Evolutionary conservation across 2,113 vertebrate species (phyloP).

Genomic region (Grantiella picta): DNA sequence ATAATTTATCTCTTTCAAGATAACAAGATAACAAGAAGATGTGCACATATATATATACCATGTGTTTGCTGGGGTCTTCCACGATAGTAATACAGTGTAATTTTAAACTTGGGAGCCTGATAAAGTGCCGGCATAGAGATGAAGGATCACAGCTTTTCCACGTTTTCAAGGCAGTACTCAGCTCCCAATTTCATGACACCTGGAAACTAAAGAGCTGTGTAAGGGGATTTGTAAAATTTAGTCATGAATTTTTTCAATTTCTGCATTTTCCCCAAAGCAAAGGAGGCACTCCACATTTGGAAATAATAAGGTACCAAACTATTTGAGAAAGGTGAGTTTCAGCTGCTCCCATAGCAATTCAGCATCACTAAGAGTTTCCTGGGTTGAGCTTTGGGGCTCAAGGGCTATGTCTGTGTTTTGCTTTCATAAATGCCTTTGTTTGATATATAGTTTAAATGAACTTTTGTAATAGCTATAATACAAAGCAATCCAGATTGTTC

Average conservation of each 20-base stretch:
- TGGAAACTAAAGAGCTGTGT: not conserved
- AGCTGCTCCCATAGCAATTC: not conserved
- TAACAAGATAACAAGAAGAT: too few relatives aligned
- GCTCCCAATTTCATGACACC: not conserved
- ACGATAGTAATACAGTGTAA: not conserved
- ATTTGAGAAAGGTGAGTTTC: not conserved
- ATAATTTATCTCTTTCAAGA: not conserved
- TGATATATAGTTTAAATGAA: not conserved
- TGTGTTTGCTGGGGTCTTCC: not conserved
- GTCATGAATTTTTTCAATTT: not conserved
- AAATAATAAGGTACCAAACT: not conserved
- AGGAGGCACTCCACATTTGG: not conserved
- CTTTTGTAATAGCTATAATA: not conserved
- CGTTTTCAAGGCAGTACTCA: not conserved
- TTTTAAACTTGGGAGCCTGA: not conserved
- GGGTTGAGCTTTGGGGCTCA: not conserved
- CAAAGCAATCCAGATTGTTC: not conserved
- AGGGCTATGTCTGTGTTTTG: not conserved
- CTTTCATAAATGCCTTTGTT: not conserved
- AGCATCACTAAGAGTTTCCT: not conserved
- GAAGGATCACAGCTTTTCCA: not conserved
- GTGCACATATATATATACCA: too few relatives aligned
- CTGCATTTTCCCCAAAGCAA: not conserved
- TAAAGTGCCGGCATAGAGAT: not conserved
- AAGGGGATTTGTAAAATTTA: not conserved